These are phyloP conservation scores for Aelia acuminata DNA, from an alignment of 2,888 invertebrate genomes.

Conservation along the genomic window DNA sequence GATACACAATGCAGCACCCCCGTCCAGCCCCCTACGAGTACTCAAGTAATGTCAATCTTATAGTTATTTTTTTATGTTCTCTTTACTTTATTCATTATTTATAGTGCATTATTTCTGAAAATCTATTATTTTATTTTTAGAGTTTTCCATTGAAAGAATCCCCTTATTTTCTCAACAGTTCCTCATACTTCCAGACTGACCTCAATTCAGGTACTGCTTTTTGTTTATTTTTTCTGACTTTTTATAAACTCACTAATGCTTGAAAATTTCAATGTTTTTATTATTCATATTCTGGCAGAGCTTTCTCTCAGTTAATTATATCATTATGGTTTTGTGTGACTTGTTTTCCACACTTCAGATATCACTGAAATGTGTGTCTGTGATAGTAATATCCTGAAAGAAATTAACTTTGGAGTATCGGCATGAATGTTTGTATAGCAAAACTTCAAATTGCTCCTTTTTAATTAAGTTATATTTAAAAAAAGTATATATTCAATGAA, in stretches of 20 bases:
- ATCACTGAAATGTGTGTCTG: too few relatives aligned
- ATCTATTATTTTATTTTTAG: slow-evolving; percentile 57
- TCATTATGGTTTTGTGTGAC: not conserved
- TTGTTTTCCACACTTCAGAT: too few relatives aligned
- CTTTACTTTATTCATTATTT: not conserved
- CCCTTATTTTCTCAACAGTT: slow-evolving; percentile 59
- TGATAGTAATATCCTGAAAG: too few relatives aligned
- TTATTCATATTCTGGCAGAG: too few relatives aligned
- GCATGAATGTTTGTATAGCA: too few relatives aligned
- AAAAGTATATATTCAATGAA: too few relatives aligned
- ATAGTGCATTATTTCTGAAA: slow-evolving; percentile 2
- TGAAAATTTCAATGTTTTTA: not conserved
- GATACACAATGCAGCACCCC: slow-evolving; percentile 64
- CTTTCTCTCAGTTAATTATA: not conserved
- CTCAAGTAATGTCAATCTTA: slow-evolving; percentile 56
- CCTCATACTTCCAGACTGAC: slow-evolving; percentile 62
- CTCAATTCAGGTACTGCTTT: slow-evolving; percentile 55
- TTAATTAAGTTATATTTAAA: too few relatives aligned
- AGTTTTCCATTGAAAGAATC: slow-evolving; percentile 62
- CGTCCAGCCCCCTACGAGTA: slow-evolving; percentile 59
- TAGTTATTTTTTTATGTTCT: not conserved
- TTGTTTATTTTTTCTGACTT: not conserved
- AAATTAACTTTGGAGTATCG: too few relatives aligned
- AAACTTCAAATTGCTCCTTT: too few relatives aligned
- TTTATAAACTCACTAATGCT: not conserved